phyloP scores from a whole-genome alignment of 2,797 vertebrate genomes.

The Todus mexicanus region DNA sequence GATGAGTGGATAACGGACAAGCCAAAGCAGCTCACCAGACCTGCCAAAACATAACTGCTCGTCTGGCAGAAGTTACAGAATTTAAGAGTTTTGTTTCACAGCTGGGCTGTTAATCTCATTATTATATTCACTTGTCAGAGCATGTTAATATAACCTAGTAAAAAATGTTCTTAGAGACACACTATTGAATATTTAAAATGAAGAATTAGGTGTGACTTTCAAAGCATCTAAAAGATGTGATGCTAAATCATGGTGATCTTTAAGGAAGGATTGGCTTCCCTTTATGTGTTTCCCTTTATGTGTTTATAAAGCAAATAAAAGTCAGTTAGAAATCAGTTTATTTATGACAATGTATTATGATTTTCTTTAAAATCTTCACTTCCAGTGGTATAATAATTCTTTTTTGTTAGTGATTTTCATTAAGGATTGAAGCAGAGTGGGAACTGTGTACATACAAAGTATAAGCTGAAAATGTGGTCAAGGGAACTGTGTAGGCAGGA shows the following conservation, averaged over 20 bases:
- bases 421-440: background rate
- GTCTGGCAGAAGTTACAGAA: background rate
- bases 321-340: background rate
- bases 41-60: background rate
- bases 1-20: background rate
- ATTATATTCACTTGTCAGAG: slow-evolving; percentile 4
- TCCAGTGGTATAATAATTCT: background rate
- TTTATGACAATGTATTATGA: background rate
- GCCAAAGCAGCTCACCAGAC: background rate
- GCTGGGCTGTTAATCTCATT: background rate
- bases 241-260: background rate
- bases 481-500: background rate
- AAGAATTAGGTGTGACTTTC: background rate
- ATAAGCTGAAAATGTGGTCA: background rate
- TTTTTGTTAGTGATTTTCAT: background rate
- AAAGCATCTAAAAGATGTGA: background rate
- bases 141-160: background rate
- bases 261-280: background rate
- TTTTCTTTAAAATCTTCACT: background rate
- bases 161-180: background rate
- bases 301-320: background rate
- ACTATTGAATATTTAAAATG: background rate
- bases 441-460: background rate
- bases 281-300: background rate
- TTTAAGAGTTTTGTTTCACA: background rate